Conservation (phyloP, 2,888 invertebrate genomes). For the Drosophila incognita region DNA sequence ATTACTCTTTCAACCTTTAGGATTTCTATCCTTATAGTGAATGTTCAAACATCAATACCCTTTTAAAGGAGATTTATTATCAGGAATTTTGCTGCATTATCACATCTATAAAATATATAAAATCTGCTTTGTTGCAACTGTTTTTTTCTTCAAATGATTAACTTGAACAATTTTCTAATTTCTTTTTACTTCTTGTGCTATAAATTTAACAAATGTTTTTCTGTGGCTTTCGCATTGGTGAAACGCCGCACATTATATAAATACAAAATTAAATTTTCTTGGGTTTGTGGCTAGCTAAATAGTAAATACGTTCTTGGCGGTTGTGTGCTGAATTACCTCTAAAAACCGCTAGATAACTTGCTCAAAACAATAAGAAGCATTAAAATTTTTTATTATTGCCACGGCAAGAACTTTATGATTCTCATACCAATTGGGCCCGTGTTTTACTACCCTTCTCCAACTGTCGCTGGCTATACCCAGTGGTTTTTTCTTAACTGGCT, state of each 20-base stretch:
- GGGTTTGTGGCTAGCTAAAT: conserved; percentile 27
- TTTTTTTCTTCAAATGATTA: background rate
- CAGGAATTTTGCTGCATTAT: background rate
- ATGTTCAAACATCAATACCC: background rate
- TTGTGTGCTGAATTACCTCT: conserved; percentile 54
- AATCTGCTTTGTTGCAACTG: background rate
- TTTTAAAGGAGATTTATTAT: no score
- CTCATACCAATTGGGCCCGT: conserved; percentile 33
- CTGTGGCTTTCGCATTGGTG: conserved; percentile 33
- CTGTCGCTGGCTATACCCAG: conserved; percentile 10
- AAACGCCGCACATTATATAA: conserved; percentile 44
- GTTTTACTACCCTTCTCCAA: conserved; percentile 38
- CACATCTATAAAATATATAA: background rate
- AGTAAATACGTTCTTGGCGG: conserved; percentile 64
- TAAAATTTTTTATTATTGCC: conserved; percentile 71
- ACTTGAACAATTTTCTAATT: conserved; percentile 27
- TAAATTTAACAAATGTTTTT: conserved; percentile 51
- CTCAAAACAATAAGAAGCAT: conserved; percentile 71
- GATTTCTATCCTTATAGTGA: background rate
- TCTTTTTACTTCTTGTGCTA: conserved; percentile 31
- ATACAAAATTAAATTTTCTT: conserved; percentile 48
- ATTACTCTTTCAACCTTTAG: conserved; percentile 23
- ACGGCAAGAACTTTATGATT: conserved; percentile 65
- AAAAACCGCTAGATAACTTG: conserved; percentile 63
- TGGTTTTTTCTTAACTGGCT: background rate